Percentiles rank a stretch among this genome's conserved stretches.
Conservation (phyloP, 2,113 vertebrate genomes). For the Eclectus roratus region DNA sequence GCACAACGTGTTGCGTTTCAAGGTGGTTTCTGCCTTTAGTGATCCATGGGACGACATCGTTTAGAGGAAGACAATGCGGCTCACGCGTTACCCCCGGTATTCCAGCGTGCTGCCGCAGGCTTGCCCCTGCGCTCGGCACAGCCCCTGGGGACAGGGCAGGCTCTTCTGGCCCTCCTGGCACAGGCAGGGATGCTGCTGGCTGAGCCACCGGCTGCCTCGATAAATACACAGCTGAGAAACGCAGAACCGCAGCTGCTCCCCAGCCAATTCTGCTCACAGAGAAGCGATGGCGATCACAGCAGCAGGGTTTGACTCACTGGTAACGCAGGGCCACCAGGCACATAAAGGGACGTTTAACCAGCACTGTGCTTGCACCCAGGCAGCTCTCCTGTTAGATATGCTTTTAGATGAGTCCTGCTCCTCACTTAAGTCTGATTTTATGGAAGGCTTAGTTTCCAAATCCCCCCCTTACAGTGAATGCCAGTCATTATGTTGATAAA, state of each 20-base stretch:
- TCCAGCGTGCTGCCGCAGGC: background rate
- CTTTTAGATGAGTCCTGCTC: background rate
- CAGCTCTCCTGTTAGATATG: background rate
- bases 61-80: background rate
- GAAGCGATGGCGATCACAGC: background rate
- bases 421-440: background rate
- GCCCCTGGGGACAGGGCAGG: background rate
- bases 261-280: background rate
- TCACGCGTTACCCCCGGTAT: background rate
- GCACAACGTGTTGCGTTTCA: background rate
- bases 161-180: background rate
- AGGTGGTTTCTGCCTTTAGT: background rate
- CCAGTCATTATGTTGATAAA: background rate
- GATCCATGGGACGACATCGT: rapidly evolving
- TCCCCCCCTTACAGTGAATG: background rate
- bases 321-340: background rate
- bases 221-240: background rate
- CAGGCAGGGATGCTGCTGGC: background rate
- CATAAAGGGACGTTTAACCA: background rate
- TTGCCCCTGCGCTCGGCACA: background rate
- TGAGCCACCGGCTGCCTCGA: background rate
- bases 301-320: background rate
- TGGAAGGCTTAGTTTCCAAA: background rate
- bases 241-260: background rate
- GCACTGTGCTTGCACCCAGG: background rate